phyloP scores from a whole-genome alignment of 2,888 invertebrate genomes.

The Caradrina kadenii region DNA sequence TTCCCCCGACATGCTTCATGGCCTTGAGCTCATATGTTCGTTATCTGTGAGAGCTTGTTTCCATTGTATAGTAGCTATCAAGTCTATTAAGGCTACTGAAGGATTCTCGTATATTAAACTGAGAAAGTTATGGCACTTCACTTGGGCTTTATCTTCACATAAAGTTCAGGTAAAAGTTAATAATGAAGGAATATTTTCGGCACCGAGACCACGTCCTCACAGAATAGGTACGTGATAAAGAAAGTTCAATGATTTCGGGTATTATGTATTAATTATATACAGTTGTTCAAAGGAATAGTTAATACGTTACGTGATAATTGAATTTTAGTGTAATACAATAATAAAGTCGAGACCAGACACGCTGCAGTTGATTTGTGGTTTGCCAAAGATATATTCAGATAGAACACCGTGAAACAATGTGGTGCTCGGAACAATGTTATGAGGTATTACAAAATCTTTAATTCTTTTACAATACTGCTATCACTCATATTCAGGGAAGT shows the following conservation, averaged over 20 bases:
- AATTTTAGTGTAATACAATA: slow-evolving; percentile 27
- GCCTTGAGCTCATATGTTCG: slow-evolving; percentile 27
- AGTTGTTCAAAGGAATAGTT: slow-evolving; percentile 32
- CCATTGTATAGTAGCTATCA: slow-evolving; percentile 24
- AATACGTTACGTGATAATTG: slow-evolving; percentile 37
- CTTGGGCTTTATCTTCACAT: slow-evolving; percentile 40
- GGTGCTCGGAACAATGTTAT: slow-evolving; percentile 2
- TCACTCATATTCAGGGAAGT: no score
- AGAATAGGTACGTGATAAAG: slow-evolving; percentile 30
- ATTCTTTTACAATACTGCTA: background rate
- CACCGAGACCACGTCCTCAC: slow-evolving; percentile 18
- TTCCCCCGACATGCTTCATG: slow-evolving; percentile 54
- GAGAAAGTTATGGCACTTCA: slow-evolving; percentile 43
- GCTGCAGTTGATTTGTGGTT: slow-evolving; percentile 48
- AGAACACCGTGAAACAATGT: slow-evolving; percentile 10
- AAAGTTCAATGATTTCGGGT: slow-evolving; percentile 38
- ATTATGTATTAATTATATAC: slow-evolving; percentile 12
- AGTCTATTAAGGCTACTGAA: slow-evolving; percentile 24
- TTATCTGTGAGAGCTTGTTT: slow-evolving; percentile 39
- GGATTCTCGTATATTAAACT: slow-evolving; percentile 40
- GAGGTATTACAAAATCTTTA: background rate
- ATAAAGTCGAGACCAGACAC: slow-evolving; percentile 39
- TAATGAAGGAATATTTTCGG: slow-evolving; percentile 37
- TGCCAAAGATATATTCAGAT: slow-evolving; percentile 33
- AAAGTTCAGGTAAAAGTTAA: slow-evolving; percentile 47